Base-by-base conservation (phyloP, 2,888 invertebrate genomes). In the Tolmerus cingulatus region DNA sequence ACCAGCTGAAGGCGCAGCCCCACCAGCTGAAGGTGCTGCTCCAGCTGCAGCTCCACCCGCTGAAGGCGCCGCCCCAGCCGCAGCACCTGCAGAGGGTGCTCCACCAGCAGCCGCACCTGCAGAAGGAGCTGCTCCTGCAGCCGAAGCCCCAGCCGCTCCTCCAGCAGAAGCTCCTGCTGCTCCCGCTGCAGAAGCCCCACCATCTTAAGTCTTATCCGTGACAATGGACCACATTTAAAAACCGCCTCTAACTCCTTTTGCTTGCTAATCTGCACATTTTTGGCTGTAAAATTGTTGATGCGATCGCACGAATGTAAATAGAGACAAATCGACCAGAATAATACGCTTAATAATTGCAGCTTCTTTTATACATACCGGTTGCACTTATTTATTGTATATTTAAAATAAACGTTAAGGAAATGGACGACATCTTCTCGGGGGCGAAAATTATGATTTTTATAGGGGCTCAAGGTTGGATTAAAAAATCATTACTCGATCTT, bases 21-120 rank as follows among this genome's bases (percentile, higher is more conserved):
- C 90, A 37, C 89, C 90, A 12, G 90, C 90, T 57, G 90, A 88
- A 27, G 90, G 89, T 16, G 90, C 90, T 23, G 89, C 89, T 0
- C 89, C 90, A 9, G 89, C 88, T 12, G 87, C 87, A 12, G 91
- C 90, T 12, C 91, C 92, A 0, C 90, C 90, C 1, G 90, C 90
- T 12, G 89, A 85, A 19, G 88, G 86, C 14, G 89, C 88, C 16
- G 46, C 85, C 0, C 89, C 90, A 7, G 92, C 91, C 88, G 23
- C 66, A 2, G 90, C 92, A 16, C 91, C 89, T 9, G 90, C 91
- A 27, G 92, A 90, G 1, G 91, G 91, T n/a, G 90, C 92, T 0
- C 7, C 92, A 0, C 90, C 91, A 23, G 90, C 90, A 7, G 90
- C 90, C 16, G 90, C 89, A 0, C 89, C 90, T n/a, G 90, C 89